Evolutionary conservation across 2,797 vertebrate genomes (phyloP).

Genomic region (Clarias laeviceps): DNA sequence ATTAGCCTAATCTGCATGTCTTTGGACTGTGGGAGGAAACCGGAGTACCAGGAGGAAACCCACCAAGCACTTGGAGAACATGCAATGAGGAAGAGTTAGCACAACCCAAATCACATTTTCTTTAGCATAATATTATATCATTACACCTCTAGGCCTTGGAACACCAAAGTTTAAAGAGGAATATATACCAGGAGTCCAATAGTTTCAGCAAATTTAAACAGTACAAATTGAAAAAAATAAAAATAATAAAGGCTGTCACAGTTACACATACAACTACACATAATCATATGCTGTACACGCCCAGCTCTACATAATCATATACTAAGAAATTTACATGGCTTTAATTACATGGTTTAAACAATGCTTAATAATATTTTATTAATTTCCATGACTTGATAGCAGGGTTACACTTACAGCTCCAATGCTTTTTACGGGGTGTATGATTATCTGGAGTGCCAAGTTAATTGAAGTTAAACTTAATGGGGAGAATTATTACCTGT

Average conservation of each 20-base stretch:
- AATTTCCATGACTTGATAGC: neutral
- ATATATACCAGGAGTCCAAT: neutral
- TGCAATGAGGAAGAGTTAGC: neutral
- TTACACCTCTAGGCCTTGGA: neutral
- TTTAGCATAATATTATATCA: neutral
- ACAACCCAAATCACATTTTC: neutral
- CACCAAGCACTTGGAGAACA: too few relatives aligned
- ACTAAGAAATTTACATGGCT: neutral
- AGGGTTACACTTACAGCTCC: neutral
- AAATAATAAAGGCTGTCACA: neutral
- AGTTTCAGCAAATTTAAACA: too few relatives aligned
- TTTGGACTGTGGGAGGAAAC: too few relatives aligned
- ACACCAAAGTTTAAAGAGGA: neutral
- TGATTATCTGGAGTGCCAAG: neutral
- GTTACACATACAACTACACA: neutral
- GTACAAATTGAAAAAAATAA: neutral
- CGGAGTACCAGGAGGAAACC: too few relatives aligned
- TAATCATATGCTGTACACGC: neutral
- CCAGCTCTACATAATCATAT: too few relatives aligned
- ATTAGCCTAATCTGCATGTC: too few relatives aligned
- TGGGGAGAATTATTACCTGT: conserved; percentile 77
- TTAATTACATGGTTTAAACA: neutral
- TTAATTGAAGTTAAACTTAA: neutral
- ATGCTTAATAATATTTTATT: neutral
- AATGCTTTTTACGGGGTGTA: neutral